Evolutionary conservation across 2,888 invertebrate species (phyloP).

Genomic region (Balanococcus diminutus): DNA sequence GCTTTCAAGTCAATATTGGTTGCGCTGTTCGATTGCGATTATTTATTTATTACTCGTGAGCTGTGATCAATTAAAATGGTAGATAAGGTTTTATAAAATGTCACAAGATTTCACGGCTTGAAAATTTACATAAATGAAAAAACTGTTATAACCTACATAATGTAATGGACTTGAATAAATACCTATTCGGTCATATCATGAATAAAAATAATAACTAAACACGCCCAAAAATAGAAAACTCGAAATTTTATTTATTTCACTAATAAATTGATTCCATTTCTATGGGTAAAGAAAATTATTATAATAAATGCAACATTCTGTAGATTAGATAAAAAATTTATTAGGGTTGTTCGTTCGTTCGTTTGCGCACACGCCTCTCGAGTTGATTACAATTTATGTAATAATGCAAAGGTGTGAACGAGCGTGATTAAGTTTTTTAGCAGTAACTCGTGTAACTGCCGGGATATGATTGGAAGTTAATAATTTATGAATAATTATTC

Average conservation of each 20-base stretch:
- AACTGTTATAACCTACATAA: neutral
- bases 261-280: neutral
- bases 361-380: neutral
- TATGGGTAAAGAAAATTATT: neutral
- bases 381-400: neutral
- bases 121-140: neutral
- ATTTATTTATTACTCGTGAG: neutral
- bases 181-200: neutral
- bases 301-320: constrained; percentile 31
- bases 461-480: constrained; percentile 59
- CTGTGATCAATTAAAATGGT: neutral
- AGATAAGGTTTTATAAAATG: neutral
- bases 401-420: constrained; percentile 44
- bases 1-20: neutral
- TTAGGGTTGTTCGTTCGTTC: neutral
- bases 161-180: neutral
- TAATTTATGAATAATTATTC: constrained; percentile 70
- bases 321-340: neutral
- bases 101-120: neutral
- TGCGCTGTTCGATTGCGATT: neutral
- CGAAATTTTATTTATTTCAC: neutral
- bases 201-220: neutral
- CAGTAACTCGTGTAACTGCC: constrained; percentile 40
- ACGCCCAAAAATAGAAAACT: neutral
- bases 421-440: constrained; percentile 45